Evolutionary conservation across 2,797 vertebrate genomes (phyloP).

Genomic region (Pipistrellus kuhlii): DNA sequence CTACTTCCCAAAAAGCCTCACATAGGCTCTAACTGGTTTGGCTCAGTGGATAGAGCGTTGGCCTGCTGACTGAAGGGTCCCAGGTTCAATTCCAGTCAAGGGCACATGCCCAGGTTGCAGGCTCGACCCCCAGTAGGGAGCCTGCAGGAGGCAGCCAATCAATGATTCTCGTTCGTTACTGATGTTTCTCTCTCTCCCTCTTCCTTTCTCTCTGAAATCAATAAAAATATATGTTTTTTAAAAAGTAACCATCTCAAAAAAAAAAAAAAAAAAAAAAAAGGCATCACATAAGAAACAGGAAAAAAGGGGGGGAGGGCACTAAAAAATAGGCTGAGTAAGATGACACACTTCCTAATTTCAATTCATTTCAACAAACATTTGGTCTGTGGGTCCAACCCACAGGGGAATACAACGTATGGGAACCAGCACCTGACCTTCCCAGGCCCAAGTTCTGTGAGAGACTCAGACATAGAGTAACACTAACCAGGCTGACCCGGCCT

Average conservation of each 20-base stretch:
- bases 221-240: too few relatives aligned
- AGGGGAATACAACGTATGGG: neutral
- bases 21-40: neutral
- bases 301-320: neutral
- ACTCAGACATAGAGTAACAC: neutral
- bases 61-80: too few relatives aligned
- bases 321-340: neutral
- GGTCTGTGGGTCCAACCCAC: neutral
- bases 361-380: slow-evolving; percentile 12
- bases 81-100: too few relatives aligned
- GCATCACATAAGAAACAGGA: neutral
- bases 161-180: too few relatives aligned
- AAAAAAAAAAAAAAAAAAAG: neutral
- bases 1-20: slow-evolving; percentile 1
- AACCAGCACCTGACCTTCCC: neutral
- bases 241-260: too few relatives aligned
- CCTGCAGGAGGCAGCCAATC: too few relatives aligned
- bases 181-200: too few relatives aligned
- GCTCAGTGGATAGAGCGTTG: too few relatives aligned
- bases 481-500: neutral
- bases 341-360: slow-evolving; percentile 54
- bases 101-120: too few relatives aligned
- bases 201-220: too few relatives aligned
- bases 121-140: too few relatives aligned
- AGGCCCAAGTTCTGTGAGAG: neutral